Percentiles rank a stretch among this genome's conserved stretches.
Evolutionary conservation across 2,888 invertebrate genomes (phyloP).

Genomic region (Caenorhabditis wallacei): DNA sequence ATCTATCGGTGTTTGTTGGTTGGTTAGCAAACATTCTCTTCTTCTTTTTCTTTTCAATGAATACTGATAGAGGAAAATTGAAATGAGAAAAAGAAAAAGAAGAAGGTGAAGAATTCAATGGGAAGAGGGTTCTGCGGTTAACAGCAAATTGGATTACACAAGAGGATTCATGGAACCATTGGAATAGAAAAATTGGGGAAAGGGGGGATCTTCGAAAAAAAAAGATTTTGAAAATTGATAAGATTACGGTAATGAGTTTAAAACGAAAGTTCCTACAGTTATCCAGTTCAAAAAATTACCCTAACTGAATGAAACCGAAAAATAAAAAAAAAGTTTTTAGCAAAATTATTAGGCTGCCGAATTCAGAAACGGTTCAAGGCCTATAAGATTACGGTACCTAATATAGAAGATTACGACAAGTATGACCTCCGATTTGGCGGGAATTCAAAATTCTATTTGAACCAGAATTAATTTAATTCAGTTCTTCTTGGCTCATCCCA

Average conservation of each 20-base stretch:
- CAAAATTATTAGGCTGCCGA: too few relatives aligned
- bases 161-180: neutral
- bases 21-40: constrained; percentile 40
- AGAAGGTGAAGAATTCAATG: neutral
- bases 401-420: too few relatives aligned
- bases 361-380: too few relatives aligned
- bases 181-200: neutral
- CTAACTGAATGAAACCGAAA: too few relatives aligned
- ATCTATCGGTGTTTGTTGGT: constrained; percentile 8
- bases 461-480: too few relatives aligned
- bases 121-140: neutral
- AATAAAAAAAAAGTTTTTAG: neutral
- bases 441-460: too few relatives aligned
- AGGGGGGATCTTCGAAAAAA: neutral
- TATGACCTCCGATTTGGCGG: too few relatives aligned
- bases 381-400: too few relatives aligned
- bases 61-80: constrained; percentile 15
- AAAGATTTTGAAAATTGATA: neutral
- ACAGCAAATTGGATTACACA: neutral
- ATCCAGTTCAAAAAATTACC: too few relatives aligned
- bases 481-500: too few relatives aligned
- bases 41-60: constrained; percentile 8
- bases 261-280: too few relatives aligned
- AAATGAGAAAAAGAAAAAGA: neutral
- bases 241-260: neutral